Evolutionary conservation across 2,113 vertebrate genomes (phyloP), one percentile per base, ranked within the genome.

Genomic region (Zosterops japonicus): DNA sequence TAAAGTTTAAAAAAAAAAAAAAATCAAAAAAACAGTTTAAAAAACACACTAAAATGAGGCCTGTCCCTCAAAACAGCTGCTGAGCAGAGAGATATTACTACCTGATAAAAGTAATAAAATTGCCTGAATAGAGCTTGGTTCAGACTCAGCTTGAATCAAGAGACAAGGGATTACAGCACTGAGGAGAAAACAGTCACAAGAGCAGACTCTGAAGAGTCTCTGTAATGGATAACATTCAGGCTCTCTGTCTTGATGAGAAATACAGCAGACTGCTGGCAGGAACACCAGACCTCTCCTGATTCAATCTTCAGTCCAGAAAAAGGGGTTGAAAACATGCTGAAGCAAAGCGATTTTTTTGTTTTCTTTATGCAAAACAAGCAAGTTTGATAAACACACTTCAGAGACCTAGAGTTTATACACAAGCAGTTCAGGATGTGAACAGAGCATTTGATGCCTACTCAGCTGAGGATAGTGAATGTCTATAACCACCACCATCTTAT

Each of bases 211-310:
- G 25, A 74, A 33, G 28, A 63, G 39, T 41, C 22, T 21, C 42
- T 65, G 29, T 42, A 65, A 52, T 3, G 6, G 46, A 29, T 56
- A 50, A 15, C 65, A 56, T 17, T 81, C 44, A 56, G 35, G 17
- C 22, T 84, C 64, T 86, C 65, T 64, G 19, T 25, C 56, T 14
- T 44, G 56, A 70, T 36, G 33, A 56, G 55, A 75, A 61, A 55
- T 14, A 25, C 0, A 49, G 28, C 2, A 29, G 19, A 7, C 41
- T 56, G 46, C 64, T 36, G n/a, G 4, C 35, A 77, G 35, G 65
- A 74, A 10, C 27, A 36, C 4, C 1, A 0, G 7, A 11, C 4
- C 23, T 91, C 60, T 74, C 33, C 15, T 8, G 0, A 27, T 57
- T 67, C 28, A 21, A 19, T 42, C 52, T 36, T 25, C 69, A 61